Conservation (phyloP, 2,888 invertebrate species). For the Boloria selene region DNA sequence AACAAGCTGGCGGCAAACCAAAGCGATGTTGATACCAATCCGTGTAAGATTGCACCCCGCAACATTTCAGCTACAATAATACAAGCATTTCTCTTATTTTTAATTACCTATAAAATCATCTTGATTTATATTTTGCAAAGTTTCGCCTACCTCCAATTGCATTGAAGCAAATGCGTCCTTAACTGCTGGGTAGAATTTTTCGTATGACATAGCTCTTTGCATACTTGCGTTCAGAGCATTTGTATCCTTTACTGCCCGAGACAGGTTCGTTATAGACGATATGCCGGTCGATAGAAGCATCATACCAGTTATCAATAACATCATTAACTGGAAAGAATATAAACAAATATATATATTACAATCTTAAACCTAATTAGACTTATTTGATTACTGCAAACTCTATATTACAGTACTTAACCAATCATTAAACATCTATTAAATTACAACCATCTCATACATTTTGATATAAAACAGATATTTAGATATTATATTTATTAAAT, state of each 20-base stretch:
- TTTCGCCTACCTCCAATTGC: slow-evolving; percentile 66
- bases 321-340: slow-evolving; percentile 57
- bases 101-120: not conserved
- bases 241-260: slow-evolving; percentile 62
- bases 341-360: not conserved
- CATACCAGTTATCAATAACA: slow-evolving; percentile 61
- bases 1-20: slow-evolving; percentile 63
- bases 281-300: slow-evolving; percentile 63
- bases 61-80: slow-evolving; percentile 63
- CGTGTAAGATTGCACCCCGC: slow-evolving; percentile 63
- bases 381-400: no score
- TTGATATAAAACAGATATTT: no score
- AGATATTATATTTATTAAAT: not conserved
- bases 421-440: no score
- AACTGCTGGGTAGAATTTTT: slow-evolving; percentile 57
- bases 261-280: slow-evolving; percentile 55
- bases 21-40: slow-evolving; percentile 66
- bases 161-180: slow-evolving; percentile 65
- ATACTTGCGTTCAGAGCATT: slow-evolving; percentile 63
- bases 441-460: not conserved
- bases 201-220: slow-evolving; percentile 61
- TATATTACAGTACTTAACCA: no score
- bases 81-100: not conserved
- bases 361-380: not conserved
- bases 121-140: not conserved